phyloP scores from a whole-genome alignment of 2,113 vertebrate genomes.

The Mus musculus region DNA sequence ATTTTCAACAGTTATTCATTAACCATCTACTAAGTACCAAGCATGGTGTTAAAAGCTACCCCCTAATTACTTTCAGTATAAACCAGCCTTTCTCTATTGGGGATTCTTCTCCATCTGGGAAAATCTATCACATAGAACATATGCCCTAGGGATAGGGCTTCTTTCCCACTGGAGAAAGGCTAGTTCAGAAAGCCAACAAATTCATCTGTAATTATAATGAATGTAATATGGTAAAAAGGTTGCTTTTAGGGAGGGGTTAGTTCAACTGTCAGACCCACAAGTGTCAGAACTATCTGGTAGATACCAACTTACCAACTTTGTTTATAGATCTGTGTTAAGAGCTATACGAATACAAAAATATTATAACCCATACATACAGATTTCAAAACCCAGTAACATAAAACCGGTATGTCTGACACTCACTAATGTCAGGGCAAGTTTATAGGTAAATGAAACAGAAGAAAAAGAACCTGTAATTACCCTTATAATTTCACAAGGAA shows the following conservation, averaged over 20 bases:
- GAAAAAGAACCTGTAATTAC: conserved; percentile 51
- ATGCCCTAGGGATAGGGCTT: not conserved
- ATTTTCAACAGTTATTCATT: conserved; percentile 50
- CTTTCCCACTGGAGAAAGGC: not conserved
- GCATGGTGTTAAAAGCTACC: not conserved
- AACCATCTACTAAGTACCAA: not conserved
- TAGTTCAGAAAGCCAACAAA: conserved; percentile 8
- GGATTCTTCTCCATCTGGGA: not conserved
- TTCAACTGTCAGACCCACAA: conserved; percentile 24
- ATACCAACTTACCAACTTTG: not conserved
- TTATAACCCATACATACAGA: not conserved
- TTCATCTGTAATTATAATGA: conserved; percentile 55
- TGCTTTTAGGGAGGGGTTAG: conserved; percentile 44
- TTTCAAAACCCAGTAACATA: conserved; percentile 48
- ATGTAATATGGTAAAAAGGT: conserved; percentile 24
- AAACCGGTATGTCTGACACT: conserved; percentile 47
- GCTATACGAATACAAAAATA: conserved; percentile 29
- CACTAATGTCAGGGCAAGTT: not conserved
- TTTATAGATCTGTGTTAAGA: conserved; percentile 16
- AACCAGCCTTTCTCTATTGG: conserved; percentile 22
- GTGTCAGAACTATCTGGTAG: not conserved
- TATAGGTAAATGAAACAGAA: conserved; percentile 28
- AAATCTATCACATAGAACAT: not conserved
- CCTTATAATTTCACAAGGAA: conserved; percentile 49
- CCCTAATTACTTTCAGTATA: not conserved